Base-by-base conservation (phyloP, 2,113 vertebrate species). In the Tupaia chinensis region DNA sequence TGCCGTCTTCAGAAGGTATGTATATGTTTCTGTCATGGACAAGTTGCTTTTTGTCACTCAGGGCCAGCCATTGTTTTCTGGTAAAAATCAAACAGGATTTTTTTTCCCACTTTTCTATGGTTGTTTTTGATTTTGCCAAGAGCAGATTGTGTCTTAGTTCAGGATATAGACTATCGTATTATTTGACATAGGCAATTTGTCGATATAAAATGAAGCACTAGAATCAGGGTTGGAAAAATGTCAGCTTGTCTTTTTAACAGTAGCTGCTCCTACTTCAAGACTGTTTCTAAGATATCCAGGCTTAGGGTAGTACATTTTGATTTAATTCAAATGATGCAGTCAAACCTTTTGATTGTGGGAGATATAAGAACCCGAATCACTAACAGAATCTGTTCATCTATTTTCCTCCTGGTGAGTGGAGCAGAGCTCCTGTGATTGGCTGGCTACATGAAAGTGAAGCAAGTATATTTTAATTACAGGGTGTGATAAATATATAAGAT, bases 1-100 rank as follows among this genome's bases (percentile, higher is more conserved):
- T 77, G 66, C 60, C 86, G 76, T 70, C 97, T 96, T 92, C 95
- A 66, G 91, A 98, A 98, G 95, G 98, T 98, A 85, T 0, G 98
- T 98, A 82, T 96, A 63, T 86, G 73, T 17, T 96, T 82, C 87
- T 94, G 14, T 85, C 20, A 2, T 69, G 60, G 88, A 77, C 74
- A 77, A 61, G 1, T 66, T 63, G 56, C 92, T 92, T 4, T 70
- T 8, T 76, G 68, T 54, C 25, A 56, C 6, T 9, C 0, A 44
- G 1, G 9, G 11, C 9, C 56, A 85, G 19, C 11, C 32, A 72
- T 66, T 76, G 53, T 76, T 93, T 94, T 80, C 25, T 77, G 53
- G 72, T 78, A 73, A 96, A 87, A 69, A 56, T 77, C 27, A 88
- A 53, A 17, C 19, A 61, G 58, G 15, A 14, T 61, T 63, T 27